A percentile compares a stretch with the other conserved stretches of the same genome.
Conservation (phyloP, 2,113 vertebrate genomes). For the Pelodiscus sinensis region DNA sequence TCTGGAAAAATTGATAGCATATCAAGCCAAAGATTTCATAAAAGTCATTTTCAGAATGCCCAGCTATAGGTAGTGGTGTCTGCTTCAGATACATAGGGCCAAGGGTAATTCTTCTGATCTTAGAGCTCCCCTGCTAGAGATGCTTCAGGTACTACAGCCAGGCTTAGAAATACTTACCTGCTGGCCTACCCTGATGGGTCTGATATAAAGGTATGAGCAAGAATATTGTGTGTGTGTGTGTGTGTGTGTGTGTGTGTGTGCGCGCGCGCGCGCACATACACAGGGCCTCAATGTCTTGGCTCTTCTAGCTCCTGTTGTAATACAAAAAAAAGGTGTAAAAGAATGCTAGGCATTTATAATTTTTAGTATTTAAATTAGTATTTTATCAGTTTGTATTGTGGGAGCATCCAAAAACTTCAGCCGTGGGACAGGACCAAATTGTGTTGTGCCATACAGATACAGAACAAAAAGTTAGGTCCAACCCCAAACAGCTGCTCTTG, state of each 20-base stretch:
- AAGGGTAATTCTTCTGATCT: conserved; percentile 58
- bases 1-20: conserved; percentile 73
- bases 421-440: neutral
- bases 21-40: conserved; percentile 72
- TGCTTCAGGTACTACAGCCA: neutral
- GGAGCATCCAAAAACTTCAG: neutral
- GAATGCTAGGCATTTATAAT: neutral
- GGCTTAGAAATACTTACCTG: neutral
- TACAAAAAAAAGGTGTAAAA: neutral
- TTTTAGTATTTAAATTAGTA: neutral
- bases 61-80: conserved; percentile 25
- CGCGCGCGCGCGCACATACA: neutral
- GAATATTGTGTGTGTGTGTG: neutral
- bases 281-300: neutral
- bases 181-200: neutral
- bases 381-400: neutral
- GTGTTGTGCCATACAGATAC: neutral
- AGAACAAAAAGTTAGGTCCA: neutral
- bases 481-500: neutral
- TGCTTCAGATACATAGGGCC: neutral
- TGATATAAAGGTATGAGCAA: neutral
- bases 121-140: conserved; percentile 69
- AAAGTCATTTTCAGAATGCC: conserved; percentile 68
- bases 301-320: neutral
- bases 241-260: too few species aligned